These are phyloP conservation scores for Bergia puertoricense DNA, from an alignment of 92 coral and sea anemone genomes.

Conservation along the genomic window DNA sequence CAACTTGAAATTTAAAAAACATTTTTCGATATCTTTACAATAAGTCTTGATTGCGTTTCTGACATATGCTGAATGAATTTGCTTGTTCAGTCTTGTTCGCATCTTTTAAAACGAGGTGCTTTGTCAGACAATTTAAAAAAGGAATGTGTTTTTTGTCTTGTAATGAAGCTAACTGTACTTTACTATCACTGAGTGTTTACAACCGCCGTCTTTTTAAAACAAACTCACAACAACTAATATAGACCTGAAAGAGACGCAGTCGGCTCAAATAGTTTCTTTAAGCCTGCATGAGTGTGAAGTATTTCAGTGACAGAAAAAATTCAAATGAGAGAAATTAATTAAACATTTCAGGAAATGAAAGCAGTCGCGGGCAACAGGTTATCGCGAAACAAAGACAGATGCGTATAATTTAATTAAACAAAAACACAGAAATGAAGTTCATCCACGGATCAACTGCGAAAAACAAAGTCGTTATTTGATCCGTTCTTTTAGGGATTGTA, in stretches of 20 bases:
- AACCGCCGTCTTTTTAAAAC: not conserved
- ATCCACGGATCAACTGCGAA: not conserved
- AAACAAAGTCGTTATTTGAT: not conserved
- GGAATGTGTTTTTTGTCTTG: not conserved
- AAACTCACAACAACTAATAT: not conserved
- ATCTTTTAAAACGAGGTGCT: no score
- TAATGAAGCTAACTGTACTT: not conserved
- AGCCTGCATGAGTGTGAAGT: not conserved
- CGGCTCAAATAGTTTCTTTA: not conserved
- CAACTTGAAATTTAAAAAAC: not conserved
- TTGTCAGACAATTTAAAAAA: no score
- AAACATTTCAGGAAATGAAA: not conserved
- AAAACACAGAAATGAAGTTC: not conserved
- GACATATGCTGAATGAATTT: no score
- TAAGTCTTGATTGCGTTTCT: not conserved
- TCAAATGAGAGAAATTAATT: no score
- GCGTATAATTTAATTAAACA: not conserved
- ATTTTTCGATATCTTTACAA: no score
- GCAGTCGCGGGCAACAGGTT: not conserved
- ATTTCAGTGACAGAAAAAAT: not conserved
- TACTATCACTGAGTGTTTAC: not conserved
- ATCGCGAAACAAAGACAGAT: not conserved
- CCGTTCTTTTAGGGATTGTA: not conserved
- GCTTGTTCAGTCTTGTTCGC: not conserved
- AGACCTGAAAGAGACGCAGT: not conserved